Conservation (phyloP, 2,113 vertebrate genomes). For the Himantopus leucocephalus region DNA sequence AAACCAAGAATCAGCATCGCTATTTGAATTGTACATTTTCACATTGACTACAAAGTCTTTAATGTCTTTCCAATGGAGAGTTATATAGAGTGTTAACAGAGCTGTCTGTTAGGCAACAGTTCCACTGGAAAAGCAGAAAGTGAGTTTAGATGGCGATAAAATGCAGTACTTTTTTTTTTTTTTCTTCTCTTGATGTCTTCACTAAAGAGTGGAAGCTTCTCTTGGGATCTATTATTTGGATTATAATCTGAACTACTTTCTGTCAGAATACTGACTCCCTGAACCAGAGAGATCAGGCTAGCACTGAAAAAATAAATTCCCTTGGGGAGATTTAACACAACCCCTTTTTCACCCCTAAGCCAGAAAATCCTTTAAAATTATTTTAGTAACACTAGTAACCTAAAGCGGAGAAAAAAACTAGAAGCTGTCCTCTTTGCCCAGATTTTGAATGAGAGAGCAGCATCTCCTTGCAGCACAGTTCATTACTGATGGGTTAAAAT, state of each 20-base stretch:
- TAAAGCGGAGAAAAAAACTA: not conserved
- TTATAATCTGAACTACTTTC: slow-evolving; percentile 25
- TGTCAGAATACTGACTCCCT: not conserved
- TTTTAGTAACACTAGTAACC: not conserved
- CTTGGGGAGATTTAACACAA: not conserved
- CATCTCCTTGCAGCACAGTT: not conserved
- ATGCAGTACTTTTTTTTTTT: not conserved
- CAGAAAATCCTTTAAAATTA: not conserved
- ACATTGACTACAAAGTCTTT: not conserved
- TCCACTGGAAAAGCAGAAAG: slow-evolving; percentile 15
- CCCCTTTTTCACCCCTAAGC: not conserved
- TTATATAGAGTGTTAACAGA: slow-evolving; percentile 13
- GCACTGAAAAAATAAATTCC: not conserved
- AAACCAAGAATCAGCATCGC: not conserved
- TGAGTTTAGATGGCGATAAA: slow-evolving; percentile 5
- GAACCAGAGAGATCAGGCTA: not conserved
- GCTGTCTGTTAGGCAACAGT: not conserved
- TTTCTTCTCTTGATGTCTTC: not conserved
- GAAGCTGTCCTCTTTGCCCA: not conserved
- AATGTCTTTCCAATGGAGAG: not conserved
- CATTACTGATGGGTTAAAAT: not conserved
- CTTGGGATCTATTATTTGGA: slow-evolving; percentile 21
- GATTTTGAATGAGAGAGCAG: not conserved
- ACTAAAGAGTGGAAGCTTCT: not conserved
- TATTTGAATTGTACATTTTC: not conserved